Base-by-base conservation (phyloP, 2,113 vertebrate genomes). In the Scomber scombrus region DNA sequence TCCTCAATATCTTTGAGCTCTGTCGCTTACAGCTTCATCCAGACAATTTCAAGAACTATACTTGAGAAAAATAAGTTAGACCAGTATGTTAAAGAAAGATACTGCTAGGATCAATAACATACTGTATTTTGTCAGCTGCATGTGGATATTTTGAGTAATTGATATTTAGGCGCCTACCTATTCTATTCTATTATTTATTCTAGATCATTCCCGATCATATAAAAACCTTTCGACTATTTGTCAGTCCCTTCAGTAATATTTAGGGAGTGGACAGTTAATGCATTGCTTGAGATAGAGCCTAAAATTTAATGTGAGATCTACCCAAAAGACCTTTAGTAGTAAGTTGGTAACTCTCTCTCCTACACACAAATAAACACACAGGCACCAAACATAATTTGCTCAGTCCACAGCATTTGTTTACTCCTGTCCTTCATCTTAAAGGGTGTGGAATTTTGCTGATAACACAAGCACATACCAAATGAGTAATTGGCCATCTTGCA, bases 401-500 rank as follows among this genome's bases (percentile, higher is more conserved):
- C 66, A 54, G 26, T 46, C 46, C 57, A 40, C 46, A 72, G 66
- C 16, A 45, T 66, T 34, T 67, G 50, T 85, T 85, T 81, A 75
- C 82, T 76, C 47, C 26, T 75, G 55, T 75, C 80, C 43, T 72
- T 78, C 63, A 43, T 80, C 60, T 64, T 62, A 43, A 31, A 65
- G 84, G 67, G 34, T 73, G 74, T 43, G n/a, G 45, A 29, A 75
- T 66, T 58, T 73, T 76, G 66, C 52, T 78, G 65, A 63, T 72
- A 75, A 85, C 78, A 76, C 47, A 26, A 63, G 54, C 47, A 45
- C 80, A 63, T 70, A 70, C 57, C 52, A 34, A 58, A 75, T 68
- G 68, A 87, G 66, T 80, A 76, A 62, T 77, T 76, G 19, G n/a
- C 56, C 16, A 16, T 76, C 68, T 40, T 46, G 43, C 19, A n/a